A percentile compares a stretch with the other conserved stretches of the same genome.
These are phyloP conservation scores for Rhynchonema sp. DNA, from an alignment of 2,888 invertebrate species.

Conservation along the genomic window DNA sequence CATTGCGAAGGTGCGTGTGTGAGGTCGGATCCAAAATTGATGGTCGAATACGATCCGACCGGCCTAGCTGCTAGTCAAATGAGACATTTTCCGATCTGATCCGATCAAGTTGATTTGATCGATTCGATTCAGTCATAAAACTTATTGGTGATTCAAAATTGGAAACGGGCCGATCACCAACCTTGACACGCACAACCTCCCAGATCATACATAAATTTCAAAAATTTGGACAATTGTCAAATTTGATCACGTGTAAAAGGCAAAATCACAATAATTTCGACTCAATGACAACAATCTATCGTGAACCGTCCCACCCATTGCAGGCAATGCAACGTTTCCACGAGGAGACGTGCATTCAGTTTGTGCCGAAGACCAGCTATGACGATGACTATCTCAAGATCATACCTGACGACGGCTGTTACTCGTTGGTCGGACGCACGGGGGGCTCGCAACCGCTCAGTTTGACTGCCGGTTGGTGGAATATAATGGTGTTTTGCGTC, in stretches of 20 bases:
- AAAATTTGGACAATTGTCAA: background rate
- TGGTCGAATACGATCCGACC: too few species aligned
- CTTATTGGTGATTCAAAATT: too few species aligned
- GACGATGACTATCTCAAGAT: conserved; percentile 39
- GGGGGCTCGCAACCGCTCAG: conserved; percentile 45
- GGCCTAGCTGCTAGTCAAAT: too few species aligned
- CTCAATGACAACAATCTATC: background rate
- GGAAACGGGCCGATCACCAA: too few species aligned
- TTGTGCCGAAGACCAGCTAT: conserved; percentile 39
- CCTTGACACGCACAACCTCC: conserved; percentile 31
- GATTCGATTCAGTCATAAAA: too few species aligned
- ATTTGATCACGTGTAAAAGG: too few species aligned
- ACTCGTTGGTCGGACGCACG: conserved; percentile 50
- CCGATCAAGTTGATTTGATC: too few species aligned
- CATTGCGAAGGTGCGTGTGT: conserved; percentile 23
- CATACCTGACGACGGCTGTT: conserved; percentile 44
- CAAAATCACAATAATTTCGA: background rate
- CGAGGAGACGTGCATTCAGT: conserved; percentile 43
- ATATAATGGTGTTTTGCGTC: too few species aligned
- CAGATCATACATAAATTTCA: background rate
- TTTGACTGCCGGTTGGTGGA: conserved; percentile 45
- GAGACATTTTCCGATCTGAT: too few species aligned
- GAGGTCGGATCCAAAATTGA: too few species aligned
- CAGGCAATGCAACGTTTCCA: conserved; percentile 36
- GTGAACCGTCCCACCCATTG: background rate